phyloP scores from a whole-genome alignment of 2,888 invertebrate species.

The Tinea semifulvella region DNA sequence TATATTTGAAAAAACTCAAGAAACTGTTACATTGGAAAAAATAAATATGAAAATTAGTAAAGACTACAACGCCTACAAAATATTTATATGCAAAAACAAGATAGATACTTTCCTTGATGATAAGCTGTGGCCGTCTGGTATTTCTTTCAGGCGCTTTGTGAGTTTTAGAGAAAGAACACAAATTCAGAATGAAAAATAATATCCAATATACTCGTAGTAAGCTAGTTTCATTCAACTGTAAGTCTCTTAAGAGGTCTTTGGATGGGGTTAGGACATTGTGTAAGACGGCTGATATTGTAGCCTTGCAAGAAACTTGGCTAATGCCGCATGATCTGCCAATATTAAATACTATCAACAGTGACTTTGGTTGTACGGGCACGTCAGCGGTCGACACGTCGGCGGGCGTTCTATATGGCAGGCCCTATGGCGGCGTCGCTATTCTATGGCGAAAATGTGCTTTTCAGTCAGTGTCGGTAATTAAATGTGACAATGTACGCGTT shows the following conservation, averaged over 20 bases:
- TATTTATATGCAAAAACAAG: neutral
- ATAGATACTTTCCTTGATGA: slow-evolving; percentile 19
- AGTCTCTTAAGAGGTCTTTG: slow-evolving; percentile 2
- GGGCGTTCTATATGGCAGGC: slow-evolving; percentile 12
- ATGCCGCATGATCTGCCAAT: slow-evolving; percentile 12
- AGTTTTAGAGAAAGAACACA: no score
- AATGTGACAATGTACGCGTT: slow-evolving; percentile 10
- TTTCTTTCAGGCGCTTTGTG: slow-evolving; percentile 17
- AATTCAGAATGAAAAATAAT: no score
- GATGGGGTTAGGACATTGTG: slow-evolving; percentile 8
- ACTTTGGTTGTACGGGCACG: slow-evolving; percentile 12
- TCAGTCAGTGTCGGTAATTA: neutral
- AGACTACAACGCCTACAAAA: slow-evolving; percentile 3
- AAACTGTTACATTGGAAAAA: neutral
- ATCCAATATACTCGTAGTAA: neutral
- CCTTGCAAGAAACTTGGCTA: slow-evolving; percentile 15
- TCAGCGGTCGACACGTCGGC: slow-evolving; percentile 13
- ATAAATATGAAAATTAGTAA: neutral
- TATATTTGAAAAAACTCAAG: neutral
- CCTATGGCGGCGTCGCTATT: slow-evolving; percentile 14
- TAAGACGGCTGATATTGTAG: slow-evolving; percentile 6
- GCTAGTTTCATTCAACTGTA: slow-evolving; percentile 13
- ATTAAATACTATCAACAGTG: neutral
- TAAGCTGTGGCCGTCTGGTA: slow-evolving; percentile 20
- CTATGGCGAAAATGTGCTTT: slow-evolving; percentile 13